Percentiles rank a stretch among this genome's conserved stretches.
phyloP scores from a whole-genome alignment of 2,888 invertebrate genomes.

The Polia nebulosa region DNA sequence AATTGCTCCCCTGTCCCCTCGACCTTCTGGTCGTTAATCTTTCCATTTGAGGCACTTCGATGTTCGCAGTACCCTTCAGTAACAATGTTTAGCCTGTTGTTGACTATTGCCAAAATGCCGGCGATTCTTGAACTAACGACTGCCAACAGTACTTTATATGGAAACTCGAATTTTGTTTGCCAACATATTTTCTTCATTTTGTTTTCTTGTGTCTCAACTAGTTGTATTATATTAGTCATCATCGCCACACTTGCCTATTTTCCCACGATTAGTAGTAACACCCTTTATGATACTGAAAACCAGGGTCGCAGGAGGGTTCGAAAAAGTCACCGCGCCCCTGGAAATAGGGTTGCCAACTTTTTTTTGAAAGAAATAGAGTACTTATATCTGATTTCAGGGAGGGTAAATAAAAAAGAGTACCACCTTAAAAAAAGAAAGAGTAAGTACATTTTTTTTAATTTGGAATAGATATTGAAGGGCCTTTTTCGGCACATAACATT shows the following conservation, averaged over 20 bases:
- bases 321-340: too few relatives aligned
- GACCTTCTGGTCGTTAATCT: slow-evolving; percentile 43
- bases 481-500: too few relatives aligned
- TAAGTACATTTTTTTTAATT: too few relatives aligned
- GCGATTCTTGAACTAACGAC: background rate
- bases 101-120: slow-evolving; percentile 26
- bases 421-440: too few relatives aligned
- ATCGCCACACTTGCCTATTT: slow-evolving; percentile 12
- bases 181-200: background rate
- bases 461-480: too few relatives aligned
- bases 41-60: slow-evolving; percentile 24
- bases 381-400: too few relatives aligned
- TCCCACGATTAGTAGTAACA: slow-evolving; percentile 22
- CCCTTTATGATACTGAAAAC: slow-evolving; percentile 3
- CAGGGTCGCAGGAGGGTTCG: too few relatives aligned
- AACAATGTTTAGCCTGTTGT: slow-evolving; percentile 36
- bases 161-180: background rate
- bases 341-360: too few relatives aligned
- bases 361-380: too few relatives aligned
- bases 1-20: slow-evolving; percentile 36
- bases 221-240: background rate
- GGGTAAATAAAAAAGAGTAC: too few relatives aligned
- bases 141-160: background rate
- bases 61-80: slow-evolving; percentile 23
- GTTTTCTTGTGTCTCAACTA: background rate